Base-by-base conservation (phyloP, 2,888 invertebrate genomes). In the Steromphala cineraria region DNA sequence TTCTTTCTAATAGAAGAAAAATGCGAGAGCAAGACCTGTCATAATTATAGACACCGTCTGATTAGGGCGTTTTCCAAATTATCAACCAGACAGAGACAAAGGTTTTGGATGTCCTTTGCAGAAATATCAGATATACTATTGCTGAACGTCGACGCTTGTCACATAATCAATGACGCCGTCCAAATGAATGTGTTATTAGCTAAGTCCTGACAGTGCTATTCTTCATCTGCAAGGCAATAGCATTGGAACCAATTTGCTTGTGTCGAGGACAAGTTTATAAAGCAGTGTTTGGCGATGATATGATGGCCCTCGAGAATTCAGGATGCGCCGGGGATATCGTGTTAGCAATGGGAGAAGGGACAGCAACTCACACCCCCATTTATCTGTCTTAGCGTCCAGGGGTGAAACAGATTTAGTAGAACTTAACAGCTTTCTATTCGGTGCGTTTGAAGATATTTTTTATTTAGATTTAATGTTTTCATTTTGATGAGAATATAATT, bases 161-260 rank as follows among this genome's bases (percentile, higher is more conserved):
- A 71, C 40, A 36, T 31, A 71, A 71, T 71, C 71, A 71, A 71
- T 71, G 28, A 19, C 31, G 36, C n/a, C 71, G 36, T 71, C 31
- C 71, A 71, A 71, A 71, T 71, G 31, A 71, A 71, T 71, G 71
- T 71, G 71, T 71, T 71, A 71, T 71, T 71, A 71, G 71, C 36
- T 71, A 71, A 31, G 71, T 17, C 40, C 71, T 40, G 71, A 71
- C 71, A 71, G 19, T n/a, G 31, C 31, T 19, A 71, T 71, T 71
- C 71, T 71, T 71, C 71, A 71, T 71, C 36, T 71, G 71, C 71
- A 71, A 71, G 71, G 31, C 19, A 36, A 71, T 28, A 71, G 31
- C 71, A 28, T 71, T 31, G 71, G 71, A 71, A 40, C n/a, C 36
- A 71, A 71, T 36, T 71, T 19, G 28, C 71, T 71, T 31, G 28